Evolutionary conservation across 2,888 invertebrate genomes (phyloP), one percentile per base, ranked within the genome.

Genomic region (Agrilus biguttatus): DNA sequence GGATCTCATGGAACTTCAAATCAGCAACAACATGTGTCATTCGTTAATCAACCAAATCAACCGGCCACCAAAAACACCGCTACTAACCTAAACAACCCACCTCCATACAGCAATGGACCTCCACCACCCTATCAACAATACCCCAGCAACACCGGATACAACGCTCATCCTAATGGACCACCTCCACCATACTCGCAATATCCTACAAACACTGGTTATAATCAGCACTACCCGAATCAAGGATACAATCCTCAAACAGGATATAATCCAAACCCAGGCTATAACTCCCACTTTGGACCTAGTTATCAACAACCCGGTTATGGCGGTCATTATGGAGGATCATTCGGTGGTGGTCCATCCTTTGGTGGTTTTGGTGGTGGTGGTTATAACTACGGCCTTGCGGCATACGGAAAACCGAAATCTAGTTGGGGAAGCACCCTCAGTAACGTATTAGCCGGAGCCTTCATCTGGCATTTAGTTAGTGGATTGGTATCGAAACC

Each of bases 401-500:
- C 28, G 5, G 28, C 28, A 10, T 28, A 28, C 28, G 23, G 44
- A 44, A 10, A 44, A 40, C 44, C 49, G 49, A 39, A 54, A 54
- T 43, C 51, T 53, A 32, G 53, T 5, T 28, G 28, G 28, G 56
- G 53, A 35, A 55, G 58, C 41, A 59, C 61, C 3, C 53, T 61
- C 32, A 51, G 57, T 21, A 62, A 57, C 42, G 54, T 60, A n/a
- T 43, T 62, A 33, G 56, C 59, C 34, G 63, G 63, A 5, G 52
- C 62, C 44, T 49, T 62, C 12, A 53, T 61, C 33, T 62, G 60
- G 55, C 53, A 58, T 46, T 40, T 62, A 38, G 56, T 58, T 8
- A 55, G 56, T 6, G 58, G 56, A 3, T 49, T 58, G 12, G 53
- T 56, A 33, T 51, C 55, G 23, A 47, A 51, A 5, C 56, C 57